Conservation (phyloP, 2,888 invertebrate species). For the Melieria crassipennis region DNA sequence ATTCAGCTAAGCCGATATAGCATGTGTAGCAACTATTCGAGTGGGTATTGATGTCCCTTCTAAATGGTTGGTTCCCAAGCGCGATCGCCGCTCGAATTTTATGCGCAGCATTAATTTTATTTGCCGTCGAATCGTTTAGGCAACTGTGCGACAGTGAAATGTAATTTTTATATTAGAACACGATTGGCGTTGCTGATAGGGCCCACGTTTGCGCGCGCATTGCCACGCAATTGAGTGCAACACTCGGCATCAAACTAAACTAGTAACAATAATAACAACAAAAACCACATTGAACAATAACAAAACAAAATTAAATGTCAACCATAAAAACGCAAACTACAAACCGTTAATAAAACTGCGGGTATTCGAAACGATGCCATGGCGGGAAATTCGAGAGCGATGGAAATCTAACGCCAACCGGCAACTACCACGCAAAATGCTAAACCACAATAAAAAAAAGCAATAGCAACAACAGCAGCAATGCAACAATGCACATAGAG, state of each 20-base stretch:
- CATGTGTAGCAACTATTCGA: no score
- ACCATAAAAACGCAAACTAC: constrained; percentile 57
- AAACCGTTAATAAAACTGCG: constrained; percentile 52
- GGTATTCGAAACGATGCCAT: constrained; percentile 7
- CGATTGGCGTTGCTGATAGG: constrained; percentile 26
- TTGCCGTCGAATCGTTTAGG: constrained; percentile 22
- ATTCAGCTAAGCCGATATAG: no score
- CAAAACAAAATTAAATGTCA: constrained; percentile 49
- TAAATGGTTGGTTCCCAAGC: no score
- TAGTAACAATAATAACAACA: not conserved
- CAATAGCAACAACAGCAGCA: not conserved
- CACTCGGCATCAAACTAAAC: not conserved
- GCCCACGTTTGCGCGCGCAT: constrained; percentile 18
- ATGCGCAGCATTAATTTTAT: no score
- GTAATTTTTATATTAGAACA: constrained; percentile 33
- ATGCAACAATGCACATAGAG: not conserved
- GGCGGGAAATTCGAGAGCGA: constrained; percentile 42
- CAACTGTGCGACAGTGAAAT: constrained; percentile 31
- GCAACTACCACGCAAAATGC: constrained; percentile 21
- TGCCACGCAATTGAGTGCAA: not conserved
- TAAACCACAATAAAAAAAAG: no score
- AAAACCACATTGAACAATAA: not conserved
- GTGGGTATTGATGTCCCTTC: no score
- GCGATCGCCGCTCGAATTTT: no score
- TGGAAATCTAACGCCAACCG: constrained; percentile 60